Percentiles rank a stretch among this genome's conserved stretches.
These are phyloP conservation scores for Platorchestia sp. DNA, from an alignment of 1,140 invertebrate genomes.

Conservation along the genomic window DNA sequence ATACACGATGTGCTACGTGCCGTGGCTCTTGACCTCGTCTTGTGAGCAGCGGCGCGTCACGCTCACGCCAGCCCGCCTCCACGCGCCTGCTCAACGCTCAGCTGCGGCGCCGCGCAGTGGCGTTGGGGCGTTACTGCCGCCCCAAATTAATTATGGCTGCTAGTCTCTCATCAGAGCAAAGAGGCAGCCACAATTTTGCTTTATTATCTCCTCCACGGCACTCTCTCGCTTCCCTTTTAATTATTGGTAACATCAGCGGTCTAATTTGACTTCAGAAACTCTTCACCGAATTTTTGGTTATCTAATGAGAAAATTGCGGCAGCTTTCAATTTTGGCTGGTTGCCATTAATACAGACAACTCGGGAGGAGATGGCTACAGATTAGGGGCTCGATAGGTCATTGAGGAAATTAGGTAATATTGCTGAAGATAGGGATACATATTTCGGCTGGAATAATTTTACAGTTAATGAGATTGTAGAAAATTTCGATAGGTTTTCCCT, in stretches of 20 bases:
- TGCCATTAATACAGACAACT: not conserved
- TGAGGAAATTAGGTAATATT: not conserved
- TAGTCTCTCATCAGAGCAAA: not conserved
- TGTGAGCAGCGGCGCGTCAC: not conserved
- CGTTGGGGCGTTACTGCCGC: not conserved
- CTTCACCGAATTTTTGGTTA: not conserved
- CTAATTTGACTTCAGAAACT: not conserved
- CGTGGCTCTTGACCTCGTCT: not conserved
- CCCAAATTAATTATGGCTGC: not conserved
- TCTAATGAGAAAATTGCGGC: not conserved
- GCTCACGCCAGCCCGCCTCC: not conserved
- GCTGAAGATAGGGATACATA: not conserved
- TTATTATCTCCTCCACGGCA: not conserved
- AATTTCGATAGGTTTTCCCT: not conserved
- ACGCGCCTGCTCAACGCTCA: not conserved
- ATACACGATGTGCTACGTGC: too few species aligned
- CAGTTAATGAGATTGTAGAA: not conserved
- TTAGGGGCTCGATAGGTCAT: not conserved
- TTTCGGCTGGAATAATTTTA: not conserved
- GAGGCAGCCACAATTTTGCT: not conserved
- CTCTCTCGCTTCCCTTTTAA: not conserved
- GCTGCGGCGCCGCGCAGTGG: not conserved
- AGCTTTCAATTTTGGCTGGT: not conserved
- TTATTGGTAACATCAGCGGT: not conserved
- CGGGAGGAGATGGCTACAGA: not conserved